A percentile compares a stretch with the other conserved stretches of the same genome.
Conservation (phyloP, 2,113 vertebrate genomes). For the Podocnemis expansa region DNA sequence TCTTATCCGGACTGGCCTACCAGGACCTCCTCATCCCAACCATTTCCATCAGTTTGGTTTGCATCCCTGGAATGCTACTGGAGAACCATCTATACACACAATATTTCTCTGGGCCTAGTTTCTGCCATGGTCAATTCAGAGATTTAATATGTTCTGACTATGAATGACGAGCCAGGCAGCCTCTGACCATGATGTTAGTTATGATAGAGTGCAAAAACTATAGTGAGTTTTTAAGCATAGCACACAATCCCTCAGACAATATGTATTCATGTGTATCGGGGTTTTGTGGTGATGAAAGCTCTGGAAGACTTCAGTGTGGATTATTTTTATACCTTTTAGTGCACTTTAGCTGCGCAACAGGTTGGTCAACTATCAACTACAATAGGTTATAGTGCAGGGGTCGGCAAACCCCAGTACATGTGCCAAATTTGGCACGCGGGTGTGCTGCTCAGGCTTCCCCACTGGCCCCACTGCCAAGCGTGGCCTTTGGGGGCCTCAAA, state of each 20-base stretch:
- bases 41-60: neutral
- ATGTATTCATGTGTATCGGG: rapidly evolving
- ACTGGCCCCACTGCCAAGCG: too few species aligned
- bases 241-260: neutral
- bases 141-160: neutral
- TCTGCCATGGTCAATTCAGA: neutral
- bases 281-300: neutral
- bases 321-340: neutral
- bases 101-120: neutral
- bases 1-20: neutral
- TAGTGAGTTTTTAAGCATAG: neutral
- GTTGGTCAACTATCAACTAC: neutral
- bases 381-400: neutral
- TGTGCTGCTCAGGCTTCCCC: too few species aligned
- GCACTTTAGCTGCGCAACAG: neutral
- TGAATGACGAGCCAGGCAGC: neutral
- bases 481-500: too few species aligned
- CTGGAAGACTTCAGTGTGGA: neutral
- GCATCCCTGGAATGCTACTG: neutral
- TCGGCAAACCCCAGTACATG: too few species aligned
- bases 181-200: neutral
- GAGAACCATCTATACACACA: neutral
- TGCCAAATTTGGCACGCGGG: too few species aligned
- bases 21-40: neutral
- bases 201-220: neutral